These are phyloP conservation scores for Platyrinchus mystaceus DNA, from an alignment of 2,797 vertebrate genomes.

Conservation along the genomic window DNA sequence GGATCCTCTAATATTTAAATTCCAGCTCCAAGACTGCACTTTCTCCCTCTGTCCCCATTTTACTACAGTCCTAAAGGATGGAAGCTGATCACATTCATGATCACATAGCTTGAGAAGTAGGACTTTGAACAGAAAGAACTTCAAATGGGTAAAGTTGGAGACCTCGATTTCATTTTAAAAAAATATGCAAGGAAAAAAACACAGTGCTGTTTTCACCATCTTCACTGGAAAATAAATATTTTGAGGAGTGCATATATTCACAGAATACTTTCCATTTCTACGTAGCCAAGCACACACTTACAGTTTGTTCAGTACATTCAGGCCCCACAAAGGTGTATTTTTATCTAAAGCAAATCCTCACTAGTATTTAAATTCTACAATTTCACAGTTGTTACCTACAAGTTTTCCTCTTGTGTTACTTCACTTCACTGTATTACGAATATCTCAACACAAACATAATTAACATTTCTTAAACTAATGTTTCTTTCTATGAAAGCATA, in stretches of 20 bases:
- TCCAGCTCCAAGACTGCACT: background rate
- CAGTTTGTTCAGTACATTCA: background rate
- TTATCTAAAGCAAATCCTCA: background rate
- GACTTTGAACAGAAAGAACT: background rate
- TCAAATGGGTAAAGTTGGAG: background rate
- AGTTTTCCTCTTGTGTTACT: background rate
- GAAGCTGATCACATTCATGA: background rate
- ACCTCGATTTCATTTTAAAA: background rate
- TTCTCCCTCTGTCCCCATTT: background rate
- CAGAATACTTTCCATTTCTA: background rate
- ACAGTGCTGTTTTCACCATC: background rate
- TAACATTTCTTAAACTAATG: background rate
- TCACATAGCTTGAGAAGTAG: accelerated
- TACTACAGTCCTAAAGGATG: background rate
- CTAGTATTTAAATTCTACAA: background rate
- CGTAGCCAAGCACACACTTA: background rate
- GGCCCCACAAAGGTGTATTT: background rate
- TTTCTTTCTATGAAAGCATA: background rate
- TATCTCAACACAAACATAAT: background rate
- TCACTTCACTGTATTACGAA: background rate
- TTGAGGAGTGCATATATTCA: background rate
- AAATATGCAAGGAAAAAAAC: background rate
- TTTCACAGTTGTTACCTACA: background rate
- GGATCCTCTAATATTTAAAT: background rate
- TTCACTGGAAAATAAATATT: background rate